Evolutionary conservation across 2,113 vertebrate genomes (phyloP).

Genomic region (Amblyornis subalaris): DNA sequence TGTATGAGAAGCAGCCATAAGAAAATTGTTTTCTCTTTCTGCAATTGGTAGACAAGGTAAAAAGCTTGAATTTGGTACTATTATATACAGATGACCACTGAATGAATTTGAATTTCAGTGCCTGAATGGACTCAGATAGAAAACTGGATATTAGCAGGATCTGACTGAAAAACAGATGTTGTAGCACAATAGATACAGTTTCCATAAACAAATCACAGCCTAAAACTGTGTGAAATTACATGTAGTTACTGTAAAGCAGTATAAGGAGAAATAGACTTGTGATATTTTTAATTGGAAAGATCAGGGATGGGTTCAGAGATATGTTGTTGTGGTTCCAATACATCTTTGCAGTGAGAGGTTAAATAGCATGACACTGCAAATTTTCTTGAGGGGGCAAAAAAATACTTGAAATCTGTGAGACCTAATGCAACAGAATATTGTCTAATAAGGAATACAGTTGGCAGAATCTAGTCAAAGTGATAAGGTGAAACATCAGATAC

Average conservation of each 20-base stretch:
- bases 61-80: neutral
- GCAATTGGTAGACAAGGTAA: neutral
- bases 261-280: neutral
- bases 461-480: neutral
- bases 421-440: neutral
- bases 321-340: neutral
- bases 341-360: neutral
- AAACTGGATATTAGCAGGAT: neutral
- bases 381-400: neutral
- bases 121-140: neutral
- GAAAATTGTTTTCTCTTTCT: neutral
- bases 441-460: neutral
- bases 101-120: neutral
- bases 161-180: neutral
- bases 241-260: neutral
- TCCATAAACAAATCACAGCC: neutral
- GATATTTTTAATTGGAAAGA: neutral
- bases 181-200: neutral
- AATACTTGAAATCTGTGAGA: neutral
- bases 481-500: neutral
- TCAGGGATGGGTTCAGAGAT: neutral
- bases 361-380: neutral
- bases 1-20: neutral
- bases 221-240: neutral
- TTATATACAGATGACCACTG: neutral